Evolutionary conservation across 2,888 invertebrate genomes (phyloP).

Genomic region (Caenorhabditis uteleia): DNA sequence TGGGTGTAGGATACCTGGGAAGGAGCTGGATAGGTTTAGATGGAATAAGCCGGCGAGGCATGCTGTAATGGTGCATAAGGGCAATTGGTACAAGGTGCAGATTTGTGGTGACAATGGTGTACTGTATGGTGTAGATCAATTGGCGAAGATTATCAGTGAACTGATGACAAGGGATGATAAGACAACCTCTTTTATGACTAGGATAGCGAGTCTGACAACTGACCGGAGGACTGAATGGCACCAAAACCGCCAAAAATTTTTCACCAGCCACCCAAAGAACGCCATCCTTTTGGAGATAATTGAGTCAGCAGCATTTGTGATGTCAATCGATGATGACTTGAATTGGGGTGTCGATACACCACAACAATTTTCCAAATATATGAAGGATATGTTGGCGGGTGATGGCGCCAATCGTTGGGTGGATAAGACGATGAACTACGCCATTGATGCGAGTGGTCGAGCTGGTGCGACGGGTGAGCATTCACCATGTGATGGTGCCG

Average conservation of each 20-base stretch:
- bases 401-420: conserved; percentile 61
- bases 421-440: conserved; percentile 64
- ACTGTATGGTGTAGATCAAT: conserved; percentile 46
- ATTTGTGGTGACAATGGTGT: conserved; percentile 46
- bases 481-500: conserved; percentile 60
- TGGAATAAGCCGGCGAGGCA: conserved; percentile 51
- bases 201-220: conserved; percentile 23
- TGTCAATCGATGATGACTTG: conserved; percentile 52
- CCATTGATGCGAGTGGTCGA: conserved; percentile 49
- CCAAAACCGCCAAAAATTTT: conserved; percentile 56
- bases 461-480: conserved; percentile 64
- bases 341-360: conserved; percentile 51
- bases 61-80: conserved; percentile 46
- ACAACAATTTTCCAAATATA: conserved; percentile 46
- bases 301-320: conserved; percentile 55
- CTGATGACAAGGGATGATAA: conserved; percentile 46
- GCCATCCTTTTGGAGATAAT: conserved; percentile 50
- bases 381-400: conserved; percentile 58
- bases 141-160: conserved; percentile 58
- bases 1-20: conserved; percentile 52
- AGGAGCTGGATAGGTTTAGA: conserved; percentile 44
- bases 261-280: conserved; percentile 55
- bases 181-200: conserved; percentile 29
- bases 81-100: conserved; percentile 57
- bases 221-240: conserved; percentile 51